These are phyloP conservation scores for Gallinago solitaria DNA, from an alignment of 2,797 vertebrate species.

Conservation along the genomic window DNA sequence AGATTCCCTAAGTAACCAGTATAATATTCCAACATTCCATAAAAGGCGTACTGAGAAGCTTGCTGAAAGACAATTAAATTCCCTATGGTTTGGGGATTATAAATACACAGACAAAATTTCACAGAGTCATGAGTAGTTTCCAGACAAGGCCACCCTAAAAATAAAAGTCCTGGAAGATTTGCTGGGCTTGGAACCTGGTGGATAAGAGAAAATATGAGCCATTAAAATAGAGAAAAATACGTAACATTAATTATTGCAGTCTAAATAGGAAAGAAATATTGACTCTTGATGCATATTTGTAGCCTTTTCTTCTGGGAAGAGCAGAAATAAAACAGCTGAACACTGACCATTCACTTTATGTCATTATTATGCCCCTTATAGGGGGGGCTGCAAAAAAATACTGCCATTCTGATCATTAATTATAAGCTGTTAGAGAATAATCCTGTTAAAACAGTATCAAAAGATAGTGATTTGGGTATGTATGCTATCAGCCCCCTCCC, in stretches of 20 bases:
- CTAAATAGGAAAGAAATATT: background rate
- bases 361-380: background rate
- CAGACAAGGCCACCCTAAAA: background rate
- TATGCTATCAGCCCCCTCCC: background rate
- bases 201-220: background rate
- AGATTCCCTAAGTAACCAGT: background rate
- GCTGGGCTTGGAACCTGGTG: background rate
- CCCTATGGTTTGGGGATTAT: background rate
- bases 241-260: background rate
- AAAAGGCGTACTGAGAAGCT: background rate
- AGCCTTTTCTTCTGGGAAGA: background rate
- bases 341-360: background rate
- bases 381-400: background rate
- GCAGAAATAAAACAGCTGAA: background rate
- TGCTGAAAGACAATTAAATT: conserved; percentile 15
- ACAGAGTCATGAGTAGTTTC: background rate
- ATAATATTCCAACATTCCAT: background rate
- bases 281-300: background rate
- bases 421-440: background rate
- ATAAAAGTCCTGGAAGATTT: background rate
- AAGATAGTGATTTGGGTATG: accelerated
- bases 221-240: background rate
- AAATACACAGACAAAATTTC: background rate
- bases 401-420: background rate
- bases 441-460: background rate